Base-by-base conservation (phyloP, 2,797 vertebrate species). In the Chelon labrosus region DNA sequence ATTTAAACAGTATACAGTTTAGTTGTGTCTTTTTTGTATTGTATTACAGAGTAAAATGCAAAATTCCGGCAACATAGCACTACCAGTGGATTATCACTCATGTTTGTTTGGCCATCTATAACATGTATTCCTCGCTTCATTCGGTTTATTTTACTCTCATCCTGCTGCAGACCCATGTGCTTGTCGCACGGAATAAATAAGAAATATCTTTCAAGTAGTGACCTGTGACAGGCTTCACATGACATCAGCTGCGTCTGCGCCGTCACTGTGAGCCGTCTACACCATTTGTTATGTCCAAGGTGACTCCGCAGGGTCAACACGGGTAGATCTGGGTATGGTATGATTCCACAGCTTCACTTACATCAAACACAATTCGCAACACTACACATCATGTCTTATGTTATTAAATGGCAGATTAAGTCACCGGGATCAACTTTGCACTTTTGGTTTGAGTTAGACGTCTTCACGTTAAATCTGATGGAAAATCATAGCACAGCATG, bases 261-360 rank as follows among this genome's bases (percentile, higher is more conserved):
- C 1, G 10, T 71, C 74, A 74, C 19, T 16, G 44, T 44, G 44
- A 59, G 58, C 53, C 12, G 20, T 53, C 56, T 35, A 46, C 20
- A 54, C 63, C 66, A 70, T 82, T 64, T 73, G 46, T 77, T 58
- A 70, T 61, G 54, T 57, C 50, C 61, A 85, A 79, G 79, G 75
- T 85, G 72, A 73, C 49, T 66, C 38, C 46, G 17, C 22, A 62
- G 53, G 73, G 71, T 84, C 71, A 58, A 10, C 51, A 4, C 60
- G 11, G 60, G 16, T 50, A 42, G 49, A 55, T 51, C 56, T 11
- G 25, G 17, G 51, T 50, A 56, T 12, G n/a, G 57, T 10, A 16
- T 58, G 41, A 56, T 59, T 55, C 35, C 39, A 17, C 41, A 76
- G 56, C 42, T 59, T 67, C 54, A 27, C 56, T 38, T 9, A 37